Percentiles rank a stretch among this genome's conserved stretches.
Conservation (phyloP, 1,140 invertebrate species). For the Adelges cooleyi region DNA sequence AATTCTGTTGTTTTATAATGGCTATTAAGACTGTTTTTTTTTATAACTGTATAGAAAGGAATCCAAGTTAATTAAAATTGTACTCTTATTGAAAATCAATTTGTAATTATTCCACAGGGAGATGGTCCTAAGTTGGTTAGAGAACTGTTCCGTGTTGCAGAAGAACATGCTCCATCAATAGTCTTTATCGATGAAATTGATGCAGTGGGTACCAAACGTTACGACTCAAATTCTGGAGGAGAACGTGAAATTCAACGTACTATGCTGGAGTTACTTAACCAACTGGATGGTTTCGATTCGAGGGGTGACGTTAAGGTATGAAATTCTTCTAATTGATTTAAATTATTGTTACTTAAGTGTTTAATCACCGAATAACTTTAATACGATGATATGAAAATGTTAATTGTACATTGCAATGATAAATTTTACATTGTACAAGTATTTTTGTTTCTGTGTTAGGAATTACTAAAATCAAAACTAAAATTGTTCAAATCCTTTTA, state of each 20-base stretch:
- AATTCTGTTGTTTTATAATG: not conserved
- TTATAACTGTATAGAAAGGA: too few relatives aligned
- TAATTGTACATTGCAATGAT: not conserved
- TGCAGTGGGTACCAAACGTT: constrained; percentile 97
- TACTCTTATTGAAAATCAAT: too few relatives aligned
- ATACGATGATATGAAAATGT: too few relatives aligned
- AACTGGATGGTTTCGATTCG: constrained; percentile 97
- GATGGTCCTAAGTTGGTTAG: constrained; percentile 98
- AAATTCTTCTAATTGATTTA: not conserved
- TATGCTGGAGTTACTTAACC: constrained; percentile 98
- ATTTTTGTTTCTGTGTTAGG: not conserved
- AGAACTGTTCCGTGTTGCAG: constrained; percentile 94
- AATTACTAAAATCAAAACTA: too few relatives aligned
- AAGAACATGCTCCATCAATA: constrained; percentile 98
- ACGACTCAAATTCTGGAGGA: constrained; percentile 98
- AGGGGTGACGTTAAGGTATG: constrained; percentile 55
- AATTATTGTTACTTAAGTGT: too few relatives aligned
- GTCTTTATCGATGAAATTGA: constrained; percentile 99
- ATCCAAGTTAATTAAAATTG: too few relatives aligned
- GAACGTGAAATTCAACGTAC: constrained; percentile 99
- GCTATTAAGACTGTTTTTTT: too few relatives aligned
- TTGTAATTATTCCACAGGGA: constrained; percentile 47
- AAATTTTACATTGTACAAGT: not conserved
- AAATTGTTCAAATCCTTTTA: too few relatives aligned
- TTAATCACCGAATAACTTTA: not conserved